phyloP scores from a whole-genome alignment of 1,140 invertebrate species.

The Diploscapter pachys region DNA sequence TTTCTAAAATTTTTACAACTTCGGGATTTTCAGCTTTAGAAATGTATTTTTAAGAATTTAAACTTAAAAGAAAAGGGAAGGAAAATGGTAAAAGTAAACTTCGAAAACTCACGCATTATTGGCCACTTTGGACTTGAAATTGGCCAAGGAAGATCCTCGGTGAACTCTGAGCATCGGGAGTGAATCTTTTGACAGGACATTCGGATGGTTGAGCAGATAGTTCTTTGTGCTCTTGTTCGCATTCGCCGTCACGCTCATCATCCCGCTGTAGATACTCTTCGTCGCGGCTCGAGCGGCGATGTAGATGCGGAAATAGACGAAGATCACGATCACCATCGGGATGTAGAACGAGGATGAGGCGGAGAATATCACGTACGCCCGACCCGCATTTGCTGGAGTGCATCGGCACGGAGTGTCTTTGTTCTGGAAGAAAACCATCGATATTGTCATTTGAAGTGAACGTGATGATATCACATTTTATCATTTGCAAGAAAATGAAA shows the following conservation, averaged over 20 bases:
- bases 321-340: constrained; percentile 90
- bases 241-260: constrained; percentile 70
- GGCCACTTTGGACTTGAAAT: too few species aligned
- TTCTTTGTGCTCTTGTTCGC: constrained; percentile 58
- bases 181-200: constrained; percentile 67
- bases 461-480: too few species aligned
- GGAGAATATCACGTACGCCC: constrained; percentile 90
- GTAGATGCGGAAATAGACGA: constrained; percentile 94
- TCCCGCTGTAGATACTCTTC: constrained; percentile 75
- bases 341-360: constrained; percentile 92
- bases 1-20: too few species aligned
- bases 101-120: too few species aligned
- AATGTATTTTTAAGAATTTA: too few species aligned
- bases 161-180: constrained; percentile 85
- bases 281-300: constrained; percentile 83
- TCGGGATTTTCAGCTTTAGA: too few species aligned
- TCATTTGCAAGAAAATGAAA: too few species aligned
- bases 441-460: neutral
- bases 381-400: constrained; percentile 69
- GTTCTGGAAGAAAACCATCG: constrained; percentile 20
- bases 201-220: constrained; percentile 60
- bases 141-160: constrained; percentile 65
- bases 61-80: too few species aligned
- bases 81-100: too few species aligned
- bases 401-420: constrained; percentile 43